Base-by-base conservation (phyloP, 2,888 invertebrate genomes). In the Drosophila subquinaria region DNA sequence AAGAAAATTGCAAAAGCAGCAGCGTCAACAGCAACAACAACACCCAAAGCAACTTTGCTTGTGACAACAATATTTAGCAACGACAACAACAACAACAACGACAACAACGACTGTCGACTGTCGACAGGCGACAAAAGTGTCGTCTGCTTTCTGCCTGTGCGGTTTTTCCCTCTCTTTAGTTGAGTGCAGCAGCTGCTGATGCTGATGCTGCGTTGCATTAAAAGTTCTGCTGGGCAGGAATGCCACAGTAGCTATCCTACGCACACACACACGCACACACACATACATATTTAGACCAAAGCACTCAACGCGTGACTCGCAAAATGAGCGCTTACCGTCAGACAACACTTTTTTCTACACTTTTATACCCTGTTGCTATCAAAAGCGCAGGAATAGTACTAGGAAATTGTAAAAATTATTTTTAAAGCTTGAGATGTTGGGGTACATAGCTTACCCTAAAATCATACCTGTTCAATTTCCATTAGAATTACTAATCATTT, bases 141-240 rank as follows among this genome's bases (percentile, higher is more conserved):
- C 64, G 51, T 27, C 52, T 61, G 52, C 20, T 48, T 52, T 63
- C 51, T 66, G 56, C 27, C 47, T 42, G 33, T 56, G 35, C 42
- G 43, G 45, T 53, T 59, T 57, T 55, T 50, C 61, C 47, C 57
- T 43, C 40, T 45, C 36, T 67, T 60, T 61, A 56, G 69, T 50
- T 67, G 81, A 69, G 69, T 64, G 76, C 57, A 36, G 53, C 68
- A 61, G 62, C 70, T 60, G 79, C 66, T 47, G 27, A 27, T 27
- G 60, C 45, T 42, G 65, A 27, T 27, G 60, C 45, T 42, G 65
- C 45, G 38, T 42, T 76, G 84, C 79, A 67, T 71, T 77, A 71
- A 79, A 77, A 76, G 68, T 73, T 66, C 47, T 20, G 48, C 69
- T 69, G 78, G 67, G 62, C 82, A 77, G 71, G 64, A 62, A 17